Conservation (phyloP, 2,113 vertebrate genomes). For the Scomber colias region DNA sequence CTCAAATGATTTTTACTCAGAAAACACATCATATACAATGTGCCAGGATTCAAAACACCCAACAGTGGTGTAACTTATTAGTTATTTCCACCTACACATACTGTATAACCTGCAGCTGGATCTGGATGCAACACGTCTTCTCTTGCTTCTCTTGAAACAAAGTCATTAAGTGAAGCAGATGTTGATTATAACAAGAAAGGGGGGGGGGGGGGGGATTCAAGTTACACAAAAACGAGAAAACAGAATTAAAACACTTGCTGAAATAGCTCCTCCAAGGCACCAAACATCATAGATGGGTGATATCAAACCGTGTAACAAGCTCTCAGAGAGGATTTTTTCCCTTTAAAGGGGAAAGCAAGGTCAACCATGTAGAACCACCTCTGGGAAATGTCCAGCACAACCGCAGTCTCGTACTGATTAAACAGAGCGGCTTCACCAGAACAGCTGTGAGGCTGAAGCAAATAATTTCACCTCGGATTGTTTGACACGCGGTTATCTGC, state of each 20-base stretch:
- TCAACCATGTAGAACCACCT: slow-evolving; percentile 27
- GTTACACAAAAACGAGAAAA: not conserved
- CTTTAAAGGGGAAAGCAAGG: slow-evolving; percentile 12
- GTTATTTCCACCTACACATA: not conserved
- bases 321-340: not conserved
- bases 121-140: not conserved
- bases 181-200: not conserved
- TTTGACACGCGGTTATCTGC: slow-evolving; percentile 21
- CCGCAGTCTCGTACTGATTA: slow-evolving; percentile 13
- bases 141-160: not conserved
- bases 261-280: not conserved
- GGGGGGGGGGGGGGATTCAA: not conserved
- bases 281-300: slow-evolving; percentile 6
- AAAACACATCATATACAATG: not conserved
- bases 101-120: slow-evolving; percentile 4
- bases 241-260: not conserved
- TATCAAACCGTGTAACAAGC: not conserved
- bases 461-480: slow-evolving; percentile 19
- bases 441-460: slow-evolving; percentile 34
- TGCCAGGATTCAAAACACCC: not conserved
- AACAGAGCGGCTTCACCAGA: slow-evolving; percentile 16
- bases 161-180: not conserved
- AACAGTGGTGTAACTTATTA: too few relatives aligned
- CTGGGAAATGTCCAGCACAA: slow-evolving; percentile 39
- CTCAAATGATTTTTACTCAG: not conserved